Evolutionary conservation across 2,797 vertebrate species (phyloP), one percentile per base, ranked within the genome.

Genomic region (Sebastes kiyomatsui): DNA sequence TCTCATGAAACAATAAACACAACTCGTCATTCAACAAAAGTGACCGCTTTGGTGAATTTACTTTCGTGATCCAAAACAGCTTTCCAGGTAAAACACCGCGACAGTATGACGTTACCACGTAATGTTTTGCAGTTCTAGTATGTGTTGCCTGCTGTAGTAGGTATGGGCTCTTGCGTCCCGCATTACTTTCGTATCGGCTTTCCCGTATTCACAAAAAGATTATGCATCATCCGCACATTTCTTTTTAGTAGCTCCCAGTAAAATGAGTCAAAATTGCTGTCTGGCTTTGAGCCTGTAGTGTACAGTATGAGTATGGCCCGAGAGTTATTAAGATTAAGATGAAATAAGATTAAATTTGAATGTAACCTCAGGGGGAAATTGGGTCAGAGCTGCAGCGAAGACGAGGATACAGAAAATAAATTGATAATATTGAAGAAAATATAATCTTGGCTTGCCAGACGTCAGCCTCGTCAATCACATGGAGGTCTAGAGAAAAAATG

Each of bases 341-440:
- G 38, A 84, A 85, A 80, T 87, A 28, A 77, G 28, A 88, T 90
- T 56, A 88, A 55, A 77, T 83, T 85, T 88, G 82, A 83, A 90
- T 88, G 56, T 74, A 81, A 81, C 67, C 65, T 20, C 8, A 3
- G 35, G 35, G 77, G 58, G 56, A 75, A 89, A 88, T 55, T 88
- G 80, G 79, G 75, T 81, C 72, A 89, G 62, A 59, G 78, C 58
- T 72, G 28, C 42, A 9, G 23, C 30, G 70, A 59, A 68, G 30
- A 52, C 28, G 7, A 22, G 38, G 22, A 75, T 72, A 38, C 28
- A 77, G 28, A 82, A 83, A 87, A 68, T 82, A 82, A 90, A 90
- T 82, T 83, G 72, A 86, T 87, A 54, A 70, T 75, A 72, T 80
- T 83, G 68, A 58, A 77, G 30, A 49, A 88, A 81, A 75, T 69